phyloP scores from a whole-genome alignment of 35 echinoderm and acorn worm species.

The Strongylocentrotus purpuratus region DNA sequence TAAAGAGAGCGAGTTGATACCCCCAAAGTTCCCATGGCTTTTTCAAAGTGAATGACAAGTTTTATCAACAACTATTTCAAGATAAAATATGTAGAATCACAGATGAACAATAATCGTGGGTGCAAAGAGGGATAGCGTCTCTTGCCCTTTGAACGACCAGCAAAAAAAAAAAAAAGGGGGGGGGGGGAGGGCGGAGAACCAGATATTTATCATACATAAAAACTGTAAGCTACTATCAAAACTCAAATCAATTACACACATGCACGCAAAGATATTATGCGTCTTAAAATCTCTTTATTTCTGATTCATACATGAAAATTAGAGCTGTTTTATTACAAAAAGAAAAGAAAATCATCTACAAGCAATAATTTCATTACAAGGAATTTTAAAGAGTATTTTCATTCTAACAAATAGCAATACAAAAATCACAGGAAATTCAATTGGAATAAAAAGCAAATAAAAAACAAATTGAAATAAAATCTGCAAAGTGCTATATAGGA shows the following conservation, averaged over 20 bases:
- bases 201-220: background rate
- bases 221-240: background rate
- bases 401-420: background rate
- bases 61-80: too few relatives aligned
- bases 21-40: too few relatives aligned
- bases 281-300: constrained; percentile 14
- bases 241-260: background rate
- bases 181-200: too few relatives aligned
- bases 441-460: background rate
- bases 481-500: background rate
- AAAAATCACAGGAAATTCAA: background rate
- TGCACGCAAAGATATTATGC: background rate
- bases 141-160: too few relatives aligned
- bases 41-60: too few relatives aligned
- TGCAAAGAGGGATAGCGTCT: too few relatives aligned
- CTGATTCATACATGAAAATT: background rate
- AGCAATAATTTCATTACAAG: background rate
- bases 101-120: too few relatives aligned
- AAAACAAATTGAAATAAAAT: background rate
- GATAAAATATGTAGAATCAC: too few relatives aligned
- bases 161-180: too few relatives aligned
- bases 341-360: background rate
- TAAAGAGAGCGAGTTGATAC: too few relatives aligned
- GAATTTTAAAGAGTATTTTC: background rate
- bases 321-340: constrained; percentile 3